Base-by-base conservation (phyloP, 2,797 vertebrate genomes). In the Smutsia gigantea region DNA sequence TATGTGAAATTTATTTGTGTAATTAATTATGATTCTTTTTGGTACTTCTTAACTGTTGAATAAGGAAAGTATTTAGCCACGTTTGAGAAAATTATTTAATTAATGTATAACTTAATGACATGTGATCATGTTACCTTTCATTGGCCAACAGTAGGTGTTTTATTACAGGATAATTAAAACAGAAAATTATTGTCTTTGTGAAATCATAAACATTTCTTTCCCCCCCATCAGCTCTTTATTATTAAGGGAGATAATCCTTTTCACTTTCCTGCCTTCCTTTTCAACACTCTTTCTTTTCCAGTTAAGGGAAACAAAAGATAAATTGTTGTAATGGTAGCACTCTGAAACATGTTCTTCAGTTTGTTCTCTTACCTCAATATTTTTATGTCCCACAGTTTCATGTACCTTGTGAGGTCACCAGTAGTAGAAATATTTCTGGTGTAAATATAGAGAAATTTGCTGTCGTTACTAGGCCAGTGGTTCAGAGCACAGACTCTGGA, bases 91-190 rank as follows among this genome's bases (percentile, higher is more conserved):
- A 46, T 86, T 77, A 46, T 94, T 90, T 87, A 87, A 66, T 82
- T 88, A 92, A 86, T 34, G 19, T 34, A 46, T 79, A 93, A 57
- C 17, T 96, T 82, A 91, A 83, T 93, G 78, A 94, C 93, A 18
- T 94, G 1, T 3, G 27, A 49, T 69, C 46, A 71, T 66, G 85
- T 27, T 94, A 69, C 6, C n/a, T 92, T 92, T 82, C 59, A 84
- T 63, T 93, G 81, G 11, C 15, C 87, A 12, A 19, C 23, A 92
- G 2, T 92, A 53, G 61, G 3, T 61, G 1, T 74, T 87, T 90
- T 46, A 59, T 82, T 89, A 68, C 1, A 78, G 21, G 9, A 72
- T 72, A 23, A 86, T 86, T 94, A 75, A 82, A 77, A 78, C 31
- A 81, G 2, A 95, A 94, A 92, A 83, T 69, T 72, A 27, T 59